These are phyloP conservation scores for Melanotaenia trifasciata DNA, from an alignment of 2,797 vertebrate species.

Conservation along the genomic window DNA sequence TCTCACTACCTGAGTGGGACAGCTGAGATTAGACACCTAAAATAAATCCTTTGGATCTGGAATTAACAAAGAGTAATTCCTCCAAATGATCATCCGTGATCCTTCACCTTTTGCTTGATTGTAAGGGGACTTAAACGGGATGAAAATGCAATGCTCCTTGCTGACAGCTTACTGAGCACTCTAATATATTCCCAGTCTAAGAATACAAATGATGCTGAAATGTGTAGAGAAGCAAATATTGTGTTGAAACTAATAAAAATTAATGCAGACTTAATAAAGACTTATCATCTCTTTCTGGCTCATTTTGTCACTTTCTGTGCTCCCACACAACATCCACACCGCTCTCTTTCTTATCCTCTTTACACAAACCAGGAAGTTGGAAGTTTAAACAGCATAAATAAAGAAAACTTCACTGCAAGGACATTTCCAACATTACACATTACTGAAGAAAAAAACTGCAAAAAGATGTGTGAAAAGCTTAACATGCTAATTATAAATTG, in stretches of 20 bases:
- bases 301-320: neutral
- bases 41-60: conserved; percentile 76
- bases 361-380: conserved; percentile 1
- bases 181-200: neutral
- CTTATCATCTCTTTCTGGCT: neutral
- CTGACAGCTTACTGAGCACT: conserved; percentile 1
- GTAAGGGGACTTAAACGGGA: conserved; percentile 31
- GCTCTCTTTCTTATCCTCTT: neutral
- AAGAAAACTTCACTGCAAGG: neutral
- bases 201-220: neutral
- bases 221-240: neutral
- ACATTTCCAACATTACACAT: no score
- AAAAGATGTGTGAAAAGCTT: neutral
- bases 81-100: conserved; percentile 71
- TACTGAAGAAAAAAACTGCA: neutral
- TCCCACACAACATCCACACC: neutral
- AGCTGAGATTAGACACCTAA: conserved; percentile 63
- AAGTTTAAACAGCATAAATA: conserved; percentile 18
- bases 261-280: neutral
- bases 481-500: neutral
- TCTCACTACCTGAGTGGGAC: conserved; percentile 28
- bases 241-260: neutral
- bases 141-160: conserved; percentile 8
- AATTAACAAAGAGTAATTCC: conserved; percentile 76
- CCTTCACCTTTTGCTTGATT: conserved; percentile 70